Percentiles rank a stretch among this genome's conserved stretches.
Conservation (phyloP, 2,888 invertebrate species). For the Agriopis marginaria region DNA sequence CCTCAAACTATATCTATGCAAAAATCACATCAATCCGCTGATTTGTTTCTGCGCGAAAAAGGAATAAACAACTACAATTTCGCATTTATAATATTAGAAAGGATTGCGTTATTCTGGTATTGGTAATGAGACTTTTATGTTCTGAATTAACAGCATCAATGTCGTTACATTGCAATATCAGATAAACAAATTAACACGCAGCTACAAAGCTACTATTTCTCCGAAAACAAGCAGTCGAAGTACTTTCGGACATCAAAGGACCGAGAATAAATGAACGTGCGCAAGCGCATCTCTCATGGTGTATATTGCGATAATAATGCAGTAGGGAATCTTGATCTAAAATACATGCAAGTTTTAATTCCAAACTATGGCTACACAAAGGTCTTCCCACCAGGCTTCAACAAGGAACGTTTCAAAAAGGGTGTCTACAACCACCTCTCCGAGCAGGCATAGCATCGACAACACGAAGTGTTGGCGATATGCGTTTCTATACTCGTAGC, state of each 20-base stretch:
- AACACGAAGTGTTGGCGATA: no score
- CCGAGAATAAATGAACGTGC: conserved; percentile 61
- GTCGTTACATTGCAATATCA: conserved; percentile 40
- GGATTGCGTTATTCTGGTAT: neutral
- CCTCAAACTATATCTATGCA: no score
- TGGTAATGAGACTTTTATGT: neutral
- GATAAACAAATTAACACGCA: conserved; percentile 48
- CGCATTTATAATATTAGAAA: no score
- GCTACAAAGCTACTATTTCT: conserved; percentile 54
- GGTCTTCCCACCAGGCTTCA: no score
- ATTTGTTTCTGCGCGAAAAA: no score
- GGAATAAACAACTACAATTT: no score
- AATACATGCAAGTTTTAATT: neutral
- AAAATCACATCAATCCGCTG: no score
- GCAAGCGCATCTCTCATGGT: conserved; percentile 62
- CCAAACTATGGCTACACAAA: neutral
- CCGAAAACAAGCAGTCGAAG: conserved; percentile 50
- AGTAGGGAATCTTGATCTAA: conserved; percentile 16
- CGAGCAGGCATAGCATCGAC: no score
- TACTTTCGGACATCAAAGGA: conserved; percentile 72
- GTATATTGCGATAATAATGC: conserved; percentile 1
- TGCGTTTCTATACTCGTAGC: no score
- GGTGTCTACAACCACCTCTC: no score
- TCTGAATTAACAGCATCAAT: conserved; percentile 10
- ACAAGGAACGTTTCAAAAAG: no score